phyloP scores from a whole-genome alignment of 2,888 invertebrate genomes.

The Phyllotreta cruciferae region DNA sequence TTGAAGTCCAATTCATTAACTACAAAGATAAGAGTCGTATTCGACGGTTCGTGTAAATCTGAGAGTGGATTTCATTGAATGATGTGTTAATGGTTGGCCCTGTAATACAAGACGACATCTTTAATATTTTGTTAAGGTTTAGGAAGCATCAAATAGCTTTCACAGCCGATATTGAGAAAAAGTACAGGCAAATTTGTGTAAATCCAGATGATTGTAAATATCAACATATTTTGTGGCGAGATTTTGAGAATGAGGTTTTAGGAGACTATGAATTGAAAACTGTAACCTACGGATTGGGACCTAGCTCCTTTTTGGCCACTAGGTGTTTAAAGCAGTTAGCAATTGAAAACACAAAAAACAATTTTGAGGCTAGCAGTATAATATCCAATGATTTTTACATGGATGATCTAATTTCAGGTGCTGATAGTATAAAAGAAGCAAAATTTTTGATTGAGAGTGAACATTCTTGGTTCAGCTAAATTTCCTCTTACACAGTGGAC shows the following conservation, averaged over 20 bases:
- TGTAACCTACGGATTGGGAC: neutral
- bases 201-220: conserved; percentile 8
- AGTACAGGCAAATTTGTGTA: conserved; percentile 17
- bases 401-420: no score
- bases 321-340: neutral
- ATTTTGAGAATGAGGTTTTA: no score
- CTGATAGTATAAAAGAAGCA: no score
- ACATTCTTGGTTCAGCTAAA: conserved; percentile 10
- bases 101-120: conserved; percentile 31
- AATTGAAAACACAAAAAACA: neutral
- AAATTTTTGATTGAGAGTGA: no score
- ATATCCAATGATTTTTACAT: neutral
- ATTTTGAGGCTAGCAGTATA: neutral
- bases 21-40: no score
- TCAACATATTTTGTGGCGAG: conserved; percentile 24
- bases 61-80: conserved; percentile 37
- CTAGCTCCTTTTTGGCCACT: neutral
- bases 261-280: neutral
- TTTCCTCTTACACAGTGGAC: conserved; percentile 26
- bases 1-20: conserved; percentile 13
- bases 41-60: no score
- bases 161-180: conserved; percentile 18
- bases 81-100: conserved; percentile 33
- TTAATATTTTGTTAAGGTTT: conserved; percentile 28
- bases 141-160: conserved; percentile 17